Percentiles rank a stretch among this genome's conserved stretches.
Conservation (phyloP, 2,113 vertebrate species). For the Phocoena sinus region DNA sequence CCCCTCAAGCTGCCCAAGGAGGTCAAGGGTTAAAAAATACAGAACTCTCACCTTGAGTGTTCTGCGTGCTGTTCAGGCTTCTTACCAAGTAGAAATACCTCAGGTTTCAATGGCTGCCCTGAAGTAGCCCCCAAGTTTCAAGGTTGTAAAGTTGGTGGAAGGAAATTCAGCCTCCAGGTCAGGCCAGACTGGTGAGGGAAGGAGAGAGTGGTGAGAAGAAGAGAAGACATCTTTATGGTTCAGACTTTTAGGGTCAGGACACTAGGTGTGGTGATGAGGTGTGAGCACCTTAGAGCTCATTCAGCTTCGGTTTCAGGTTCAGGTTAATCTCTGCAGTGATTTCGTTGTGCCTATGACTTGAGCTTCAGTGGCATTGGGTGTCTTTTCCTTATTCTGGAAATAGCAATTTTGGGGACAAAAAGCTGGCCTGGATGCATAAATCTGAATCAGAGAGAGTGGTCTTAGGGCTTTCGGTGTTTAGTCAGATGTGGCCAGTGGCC, state of each 20-base stretch:
- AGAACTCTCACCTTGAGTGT: constrained; percentile 35
- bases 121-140: constrained; percentile 24
- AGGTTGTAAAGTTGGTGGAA: constrained; percentile 33
- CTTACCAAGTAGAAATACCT: constrained; percentile 52
- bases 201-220: background rate
- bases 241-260: background rate
- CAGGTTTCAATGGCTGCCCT: constrained; percentile 18
- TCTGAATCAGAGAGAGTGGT: background rate
- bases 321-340: background rate
- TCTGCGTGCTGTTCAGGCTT: constrained; percentile 9
- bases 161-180: background rate
- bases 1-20: background rate
- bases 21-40: constrained; percentile 53
- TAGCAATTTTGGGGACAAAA: background rate
- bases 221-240: background rate
- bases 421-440: background rate
- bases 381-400: background rate
- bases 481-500: background rate
- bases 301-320: background rate
- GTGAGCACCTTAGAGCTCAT: background rate
- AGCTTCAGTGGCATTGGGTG: background rate
- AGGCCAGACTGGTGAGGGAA: background rate
- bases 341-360: background rate
- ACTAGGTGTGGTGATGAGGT: background rate
- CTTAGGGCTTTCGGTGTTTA: background rate